Percentiles rank a stretch among this genome's conserved stretches.
These are phyloP conservation scores for Ictalurus punctatus DNA, from an alignment of 2,113 vertebrate species.

Conservation along the genomic window DNA sequence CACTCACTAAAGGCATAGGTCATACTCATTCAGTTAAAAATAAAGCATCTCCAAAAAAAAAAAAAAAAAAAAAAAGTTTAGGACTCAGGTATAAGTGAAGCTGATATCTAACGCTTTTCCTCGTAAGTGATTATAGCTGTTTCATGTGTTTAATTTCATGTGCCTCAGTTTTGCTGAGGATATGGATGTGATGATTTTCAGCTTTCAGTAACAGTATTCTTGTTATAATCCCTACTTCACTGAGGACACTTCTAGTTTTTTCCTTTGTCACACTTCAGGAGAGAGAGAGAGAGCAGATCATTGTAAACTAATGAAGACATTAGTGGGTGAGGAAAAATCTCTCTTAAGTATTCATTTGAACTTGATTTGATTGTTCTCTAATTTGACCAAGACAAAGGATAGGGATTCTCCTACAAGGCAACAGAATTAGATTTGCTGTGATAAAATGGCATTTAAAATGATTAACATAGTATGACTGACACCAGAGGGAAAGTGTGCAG, in stretches of 20 bases:
- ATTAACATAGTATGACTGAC: slow-evolving; percentile 51
- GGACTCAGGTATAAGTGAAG: not conserved
- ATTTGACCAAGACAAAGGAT: slow-evolving; percentile 51
- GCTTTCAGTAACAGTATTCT: slow-evolving; percentile 19
- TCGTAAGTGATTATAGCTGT: not conserved
- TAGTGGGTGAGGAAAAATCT: slow-evolving; percentile 48
- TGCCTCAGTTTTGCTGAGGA: not conserved
- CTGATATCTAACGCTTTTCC: not conserved
- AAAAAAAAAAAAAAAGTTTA: too few relatives aligned
- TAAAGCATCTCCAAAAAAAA: not conserved
- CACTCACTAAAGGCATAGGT: not conserved
- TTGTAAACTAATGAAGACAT: slow-evolving; percentile 56
- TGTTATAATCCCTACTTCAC: slow-evolving; percentile 27
- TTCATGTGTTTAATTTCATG: not conserved
- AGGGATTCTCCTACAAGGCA: slow-evolving; percentile 46
- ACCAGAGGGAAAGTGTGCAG: slow-evolving; percentile 42
- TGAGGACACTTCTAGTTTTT: slow-evolving; percentile 21
- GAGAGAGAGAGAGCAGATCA: slow-evolving; percentile 39
- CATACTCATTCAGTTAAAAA: not conserved
- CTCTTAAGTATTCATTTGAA: slow-evolving; percentile 57
- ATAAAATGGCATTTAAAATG: slow-evolving; percentile 57
- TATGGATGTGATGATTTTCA: slow-evolving; percentile 11
- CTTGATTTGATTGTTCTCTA: slow-evolving; percentile 56
- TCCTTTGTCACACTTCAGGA: not conserved
- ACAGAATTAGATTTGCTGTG: slow-evolving; percentile 51